Base-by-base conservation (phyloP, 2,888 invertebrate genomes). In the Seladonia tumulorum region DNA sequence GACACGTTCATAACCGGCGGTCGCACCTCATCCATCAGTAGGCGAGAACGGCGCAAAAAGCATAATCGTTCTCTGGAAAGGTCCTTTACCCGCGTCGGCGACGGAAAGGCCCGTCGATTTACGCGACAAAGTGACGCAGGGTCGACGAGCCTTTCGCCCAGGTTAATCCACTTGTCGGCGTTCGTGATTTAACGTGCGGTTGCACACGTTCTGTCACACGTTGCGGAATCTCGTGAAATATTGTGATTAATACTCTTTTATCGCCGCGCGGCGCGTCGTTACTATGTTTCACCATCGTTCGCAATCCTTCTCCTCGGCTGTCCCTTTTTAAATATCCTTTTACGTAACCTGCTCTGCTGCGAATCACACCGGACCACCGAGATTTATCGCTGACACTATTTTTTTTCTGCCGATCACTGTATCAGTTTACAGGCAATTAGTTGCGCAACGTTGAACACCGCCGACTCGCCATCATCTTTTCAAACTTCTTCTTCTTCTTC, bases 141-240 rank as follows among this genome's bases (percentile, higher is more conserved):
- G 83, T 87, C 87, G 87, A 79, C 80, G 83, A 74, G 73, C 81
- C 86, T 81, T 86, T 86, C 87, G 83, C 81, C 81, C 83, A 73
- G 81, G 81, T 87, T 88, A 88, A 88, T 88, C 87, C 87, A 88
- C 82, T 82, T 87, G 88, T 79, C 87, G 88, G 84, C 81, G 77
- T 72, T 68, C 72, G 60, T 82, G 84, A 89, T 87, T 87, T 88
- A 87, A 82, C 81, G 79, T 84, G 79, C 84, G 89, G 85, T 84
- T 82, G 84, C 82, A 79, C 82, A 81, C 85, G 74, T 82, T 82
- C 76, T 68, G 85, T 83, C 79, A 73, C 45, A 42, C 47, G 68
- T 83, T 81, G 86, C 73, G 76, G 71, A 86, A 88, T 84, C 85
- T 18, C 73, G 79, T 84, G 84, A 86, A 83, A 86, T 83, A 82